Evolutionary conservation across 2,113 vertebrate species (phyloP), one percentile per base, ranked within the genome.

Genomic region (Trichomycterus rosablanca): DNA sequence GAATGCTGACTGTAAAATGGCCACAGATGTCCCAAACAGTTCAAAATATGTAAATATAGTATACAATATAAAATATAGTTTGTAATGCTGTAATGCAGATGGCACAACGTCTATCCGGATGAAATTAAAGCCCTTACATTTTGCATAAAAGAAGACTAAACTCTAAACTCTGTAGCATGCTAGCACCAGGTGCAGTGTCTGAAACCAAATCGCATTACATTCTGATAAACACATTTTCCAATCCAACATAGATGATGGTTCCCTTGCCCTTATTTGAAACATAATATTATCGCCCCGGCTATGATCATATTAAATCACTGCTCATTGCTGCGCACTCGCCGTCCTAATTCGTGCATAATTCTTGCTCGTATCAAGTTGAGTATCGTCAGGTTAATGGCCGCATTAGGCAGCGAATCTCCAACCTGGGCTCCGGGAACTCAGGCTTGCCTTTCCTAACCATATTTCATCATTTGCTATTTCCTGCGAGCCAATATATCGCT

Each of bases 391-490:
- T n/a, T n/a, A n/a, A n/a, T n/a, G 80, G 80, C 73, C 81, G 78
- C 82, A 86, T 83, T 86, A 86, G 74, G 73, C 80, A 73, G 76
- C 76, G 80, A 82, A 81, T 82, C 62, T 67, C 72, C 83, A 80
- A 73, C 75, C 63, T 69, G 70, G 74, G 75, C 73, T 62, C 58
- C 49, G 70, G 67, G 83, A 82, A 69, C 19, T 54, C 66, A 69
- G 71, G 76, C 70, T 50, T 67, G 63, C 45, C 51, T 55, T 51
- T 62, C 34, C 67, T 48, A 71, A 71, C 74, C 40, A 82, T 87
- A 79, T 80, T 81, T 84, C 76, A 87, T 82, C 37, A 50, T 83
- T 83, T 84, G 76, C 73, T 67, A 74, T 75, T 74, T 76, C 78
- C 53, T 55, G 61, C 46, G 11, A 48, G 26, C 72, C 63, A n/a